Conservation (phyloP, 2,888 invertebrate genomes). For the Drepanosiphum platanoidis region DNA sequence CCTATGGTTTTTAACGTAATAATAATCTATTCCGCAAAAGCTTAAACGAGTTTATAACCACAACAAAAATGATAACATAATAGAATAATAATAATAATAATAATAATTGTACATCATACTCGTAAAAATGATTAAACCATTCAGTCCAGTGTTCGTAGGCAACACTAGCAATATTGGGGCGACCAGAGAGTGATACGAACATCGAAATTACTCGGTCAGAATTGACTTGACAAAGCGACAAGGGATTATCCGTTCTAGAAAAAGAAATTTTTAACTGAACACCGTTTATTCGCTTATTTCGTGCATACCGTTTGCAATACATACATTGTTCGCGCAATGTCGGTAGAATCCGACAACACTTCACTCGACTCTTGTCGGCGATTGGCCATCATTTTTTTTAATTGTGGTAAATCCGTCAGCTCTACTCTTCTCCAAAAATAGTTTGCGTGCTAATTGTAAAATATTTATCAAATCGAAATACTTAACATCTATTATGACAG, state of each 20-base stretch:
- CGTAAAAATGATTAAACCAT: conserved; percentile 41
- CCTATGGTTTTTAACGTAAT: no score
- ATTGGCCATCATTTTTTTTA: conserved; percentile 1
- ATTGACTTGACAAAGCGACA: conserved; percentile 11
- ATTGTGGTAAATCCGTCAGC: conserved; percentile 9
- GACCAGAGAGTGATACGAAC: conserved; percentile 28
- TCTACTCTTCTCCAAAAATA: conserved; percentile 34
- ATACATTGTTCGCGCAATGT: conserved; percentile 15
- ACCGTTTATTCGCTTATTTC: no score
- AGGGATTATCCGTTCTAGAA: conserved; percentile 8
- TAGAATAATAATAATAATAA: neutral
- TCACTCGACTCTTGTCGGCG: neutral
- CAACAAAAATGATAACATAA: no score
- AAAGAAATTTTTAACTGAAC: neutral
- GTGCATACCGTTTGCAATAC: neutral
- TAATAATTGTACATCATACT: neutral
- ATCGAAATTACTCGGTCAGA: neutral
- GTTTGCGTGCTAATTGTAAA: neutral
- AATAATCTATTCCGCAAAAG: no score
- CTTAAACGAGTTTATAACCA: no score
- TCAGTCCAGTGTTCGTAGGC: conserved; percentile 19
- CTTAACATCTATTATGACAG: neutral
- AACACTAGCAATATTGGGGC: neutral
- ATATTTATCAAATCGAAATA: neutral
- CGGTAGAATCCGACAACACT: neutral